Base-by-base conservation (phyloP, 2,888 invertebrate species). In the Drosophila mulleri region DNA sequence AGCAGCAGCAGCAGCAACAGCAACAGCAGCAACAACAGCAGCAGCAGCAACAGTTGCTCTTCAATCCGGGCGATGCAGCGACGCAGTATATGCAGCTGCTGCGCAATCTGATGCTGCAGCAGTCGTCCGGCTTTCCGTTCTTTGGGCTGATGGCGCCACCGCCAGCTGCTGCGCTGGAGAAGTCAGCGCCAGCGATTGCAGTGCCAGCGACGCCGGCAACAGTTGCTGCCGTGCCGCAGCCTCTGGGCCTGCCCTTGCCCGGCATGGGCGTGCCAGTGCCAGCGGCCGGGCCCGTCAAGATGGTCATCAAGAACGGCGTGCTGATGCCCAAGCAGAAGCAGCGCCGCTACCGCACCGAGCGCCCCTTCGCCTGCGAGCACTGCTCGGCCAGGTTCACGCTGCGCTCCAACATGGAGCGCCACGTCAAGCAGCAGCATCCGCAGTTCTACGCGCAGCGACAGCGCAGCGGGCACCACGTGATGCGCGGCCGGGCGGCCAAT, bases 351-450 rank as follows among this genome's bases (percentile, higher is more conserved):
- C 94, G 98, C 69, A 98, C 98, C 26, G 98, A 98, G 91, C 94
- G 98, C 32, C 98, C 98, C 0, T 98, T 98, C 92, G 96, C 96
- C 1, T 98, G 98, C 92, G 97, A 97, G 67, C 97, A 97, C 90
- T 98, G 98, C 92, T 96, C 97, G 0, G 98, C 98, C 0, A 94
- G 97, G 60, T 98, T 98, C 89, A 98, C 98, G 0, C 93, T 98
- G 14, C 94, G 97, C n/a, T 98, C 98, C 12, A 98, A 98, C 87
- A 98, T 98, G 97, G 98, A 98, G 92, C 94, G 98, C 0, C 98
- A 98, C 85, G 97, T 98, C 4, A 98, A 98, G 91, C 98, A 98
- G 85, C 98, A 98, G 83, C 98, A 98, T 93, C 98, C 98, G 0
- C 96, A 97, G 73, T 96, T 95, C 90, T 98, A 98, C 96, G 96